Conservation (phyloP, 2,888 invertebrate genomes). For the Dastarcus helophoroides region DNA sequence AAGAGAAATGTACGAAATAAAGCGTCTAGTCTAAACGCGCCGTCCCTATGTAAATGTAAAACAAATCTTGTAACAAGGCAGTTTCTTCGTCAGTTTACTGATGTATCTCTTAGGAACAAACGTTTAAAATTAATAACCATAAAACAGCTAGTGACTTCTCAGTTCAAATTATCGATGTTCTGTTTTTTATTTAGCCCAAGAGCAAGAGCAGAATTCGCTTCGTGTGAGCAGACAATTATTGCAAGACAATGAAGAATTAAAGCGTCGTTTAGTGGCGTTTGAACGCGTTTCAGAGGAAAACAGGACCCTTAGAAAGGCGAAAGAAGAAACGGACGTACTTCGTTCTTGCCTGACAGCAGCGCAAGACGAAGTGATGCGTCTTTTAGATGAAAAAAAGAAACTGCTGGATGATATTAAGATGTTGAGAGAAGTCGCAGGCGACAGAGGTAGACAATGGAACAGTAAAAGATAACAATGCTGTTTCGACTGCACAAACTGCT, state of each 20-base stretch:
- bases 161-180: neutral
- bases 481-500: slow-evolving; percentile 59
- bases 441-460: slow-evolving; percentile 37
- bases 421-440: slow-evolving; percentile 47
- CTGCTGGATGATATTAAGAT: slow-evolving; percentile 57
- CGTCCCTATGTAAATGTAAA: no score
- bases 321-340: slow-evolving; percentile 50
- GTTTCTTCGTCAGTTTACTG: no score
- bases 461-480: slow-evolving; percentile 59
- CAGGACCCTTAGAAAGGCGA: slow-evolving; percentile 37
- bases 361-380: slow-evolving; percentile 59
- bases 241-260: slow-evolving; percentile 52
- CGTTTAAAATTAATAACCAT: no score
- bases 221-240: slow-evolving; percentile 6
- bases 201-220: slow-evolving; percentile 12
- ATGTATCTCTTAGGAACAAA: no score
- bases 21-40: no score
- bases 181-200: slow-evolving; percentile 7
- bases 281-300: slow-evolving; percentile 51
- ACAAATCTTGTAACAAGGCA: no score
- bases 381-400: slow-evolving; percentile 63
- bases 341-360: slow-evolving; percentile 52
- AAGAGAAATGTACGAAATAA: no score
- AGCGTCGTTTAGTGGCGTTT: slow-evolving; percentile 46
- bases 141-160: no score